phyloP scores from a whole-genome alignment of 2,888 invertebrate species.

The Himalopsyche anomala region DNA sequence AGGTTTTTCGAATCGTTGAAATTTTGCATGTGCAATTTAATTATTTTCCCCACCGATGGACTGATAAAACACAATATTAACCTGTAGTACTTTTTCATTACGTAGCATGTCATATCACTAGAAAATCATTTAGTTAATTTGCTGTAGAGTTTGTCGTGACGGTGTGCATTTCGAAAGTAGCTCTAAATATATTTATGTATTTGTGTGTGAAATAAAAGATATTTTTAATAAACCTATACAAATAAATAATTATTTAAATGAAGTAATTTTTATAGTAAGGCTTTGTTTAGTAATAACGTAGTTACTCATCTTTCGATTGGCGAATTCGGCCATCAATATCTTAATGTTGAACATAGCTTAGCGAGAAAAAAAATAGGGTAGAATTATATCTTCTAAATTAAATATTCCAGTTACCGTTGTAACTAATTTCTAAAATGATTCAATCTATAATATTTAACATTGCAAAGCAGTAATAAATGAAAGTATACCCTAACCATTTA shows the following conservation, averaged over 20 bases:
- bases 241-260: constrained; percentile 40
- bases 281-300: constrained; percentile 20
- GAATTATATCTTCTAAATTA: constrained; percentile 34
- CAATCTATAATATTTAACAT: constrained; percentile 4
- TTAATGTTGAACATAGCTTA: constrained; percentile 18
- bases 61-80: constrained; percentile 9
- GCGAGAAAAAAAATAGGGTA: constrained; percentile 14
- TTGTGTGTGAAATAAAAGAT: constrained; percentile 42
- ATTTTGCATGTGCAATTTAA: not conserved
- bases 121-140: not conserved
- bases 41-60: constrained; percentile 11
- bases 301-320: not conserved
- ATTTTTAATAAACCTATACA: constrained; percentile 43
- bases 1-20: too few species aligned
- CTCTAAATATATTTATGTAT: constrained; percentile 36
- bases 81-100: not conserved
- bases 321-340: not conserved
- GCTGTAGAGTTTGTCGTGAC: not conserved
- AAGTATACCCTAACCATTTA: constrained; percentile 19
- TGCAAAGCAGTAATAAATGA: constrained; percentile 42
- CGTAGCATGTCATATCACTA: constrained; percentile 32
- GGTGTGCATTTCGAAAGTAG: constrained; percentile 26
- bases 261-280: constrained; percentile 33
- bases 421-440: constrained; percentile 11
- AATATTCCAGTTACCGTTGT: constrained; percentile 21